A percentile compares a stretch with the other conserved stretches of the same genome.
Evolutionary conservation across 2,113 vertebrate genomes (phyloP).

Genomic region (Isurus oxyrinchus): DNA sequence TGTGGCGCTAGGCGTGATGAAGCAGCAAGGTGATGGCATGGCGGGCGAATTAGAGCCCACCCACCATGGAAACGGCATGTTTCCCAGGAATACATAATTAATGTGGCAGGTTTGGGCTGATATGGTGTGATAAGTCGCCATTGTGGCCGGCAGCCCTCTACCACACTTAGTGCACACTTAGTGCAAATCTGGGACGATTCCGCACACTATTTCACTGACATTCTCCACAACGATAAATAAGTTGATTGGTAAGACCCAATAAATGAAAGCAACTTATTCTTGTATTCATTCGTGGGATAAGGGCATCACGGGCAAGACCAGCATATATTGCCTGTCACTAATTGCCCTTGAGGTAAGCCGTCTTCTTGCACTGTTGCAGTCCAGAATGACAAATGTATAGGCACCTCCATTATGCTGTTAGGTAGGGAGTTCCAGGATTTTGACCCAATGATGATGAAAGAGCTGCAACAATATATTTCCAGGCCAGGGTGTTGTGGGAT

Average conservation of each 20-base stretch:
- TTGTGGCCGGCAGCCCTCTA: too few species aligned
- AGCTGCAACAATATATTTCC: background rate
- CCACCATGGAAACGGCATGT: too few species aligned
- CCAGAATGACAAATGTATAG: background rate
- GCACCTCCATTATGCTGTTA: background rate
- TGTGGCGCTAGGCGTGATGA: too few species aligned
- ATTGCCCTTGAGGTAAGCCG: background rate
- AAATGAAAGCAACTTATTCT: background rate
- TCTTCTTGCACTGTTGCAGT: background rate
- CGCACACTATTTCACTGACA: background rate
- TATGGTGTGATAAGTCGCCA: too few species aligned
- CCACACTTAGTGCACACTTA: too few species aligned
- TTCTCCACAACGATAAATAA: background rate
- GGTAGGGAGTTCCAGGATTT: background rate
- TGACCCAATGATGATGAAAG: background rate
- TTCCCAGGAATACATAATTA: too few species aligned
- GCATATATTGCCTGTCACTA: background rate
- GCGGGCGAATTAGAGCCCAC: too few species aligned
- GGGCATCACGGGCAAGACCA: background rate
- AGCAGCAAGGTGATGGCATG: too few species aligned
- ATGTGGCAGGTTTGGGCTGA: too few species aligned
- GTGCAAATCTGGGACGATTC: too few species aligned
- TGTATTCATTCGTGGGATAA: background rate
- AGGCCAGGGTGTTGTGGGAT: background rate
- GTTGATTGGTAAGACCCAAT: background rate